phyloP scores from a whole-genome alignment of 1,140 invertebrate genomes.

The Caenorhabditis tropicalis region DNA sequence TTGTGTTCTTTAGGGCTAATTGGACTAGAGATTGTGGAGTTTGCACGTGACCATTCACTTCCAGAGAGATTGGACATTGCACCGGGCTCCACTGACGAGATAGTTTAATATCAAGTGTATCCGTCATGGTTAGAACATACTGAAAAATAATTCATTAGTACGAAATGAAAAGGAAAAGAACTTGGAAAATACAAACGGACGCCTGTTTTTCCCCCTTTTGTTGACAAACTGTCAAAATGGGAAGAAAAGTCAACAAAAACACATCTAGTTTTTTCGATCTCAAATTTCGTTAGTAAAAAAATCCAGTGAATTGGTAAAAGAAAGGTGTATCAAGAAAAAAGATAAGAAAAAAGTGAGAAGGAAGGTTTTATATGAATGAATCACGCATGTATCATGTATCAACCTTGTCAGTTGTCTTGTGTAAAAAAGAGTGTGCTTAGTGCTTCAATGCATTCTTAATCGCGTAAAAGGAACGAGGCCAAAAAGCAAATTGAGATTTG shows the following conservation, averaged over 20 bases:
- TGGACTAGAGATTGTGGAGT: conserved; percentile 43
- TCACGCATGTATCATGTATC: conserved; percentile 33
- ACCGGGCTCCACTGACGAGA: conserved; percentile 28
- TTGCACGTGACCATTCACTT: background rate
- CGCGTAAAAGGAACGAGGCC: background rate
- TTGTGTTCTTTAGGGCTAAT: background rate
- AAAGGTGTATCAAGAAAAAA: background rate
- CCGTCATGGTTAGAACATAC: conserved; percentile 22
- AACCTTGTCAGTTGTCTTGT: conserved; percentile 39
- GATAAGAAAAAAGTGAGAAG: conserved; percentile 17
- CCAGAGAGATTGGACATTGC: conserved; percentile 23
- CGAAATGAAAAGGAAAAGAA: background rate
- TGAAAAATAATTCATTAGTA: background rate
- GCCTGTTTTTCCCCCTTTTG: background rate
- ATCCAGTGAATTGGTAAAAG: background rate
- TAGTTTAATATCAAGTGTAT: conserved; percentile 17
- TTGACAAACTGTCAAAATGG: background rate
- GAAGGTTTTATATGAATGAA: conserved; percentile 35
- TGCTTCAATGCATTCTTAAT: background rate
- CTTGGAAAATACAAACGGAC: background rate
- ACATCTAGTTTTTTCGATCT: background rate
- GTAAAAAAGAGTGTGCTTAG: background rate
- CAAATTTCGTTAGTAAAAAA: background rate
- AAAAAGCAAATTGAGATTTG: background rate
- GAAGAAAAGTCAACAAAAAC: conserved; percentile 36